These are phyloP conservation scores for Laticauda colubrina DNA, from an alignment of 2,113 vertebrate genomes.

Conservation along the genomic window DNA sequence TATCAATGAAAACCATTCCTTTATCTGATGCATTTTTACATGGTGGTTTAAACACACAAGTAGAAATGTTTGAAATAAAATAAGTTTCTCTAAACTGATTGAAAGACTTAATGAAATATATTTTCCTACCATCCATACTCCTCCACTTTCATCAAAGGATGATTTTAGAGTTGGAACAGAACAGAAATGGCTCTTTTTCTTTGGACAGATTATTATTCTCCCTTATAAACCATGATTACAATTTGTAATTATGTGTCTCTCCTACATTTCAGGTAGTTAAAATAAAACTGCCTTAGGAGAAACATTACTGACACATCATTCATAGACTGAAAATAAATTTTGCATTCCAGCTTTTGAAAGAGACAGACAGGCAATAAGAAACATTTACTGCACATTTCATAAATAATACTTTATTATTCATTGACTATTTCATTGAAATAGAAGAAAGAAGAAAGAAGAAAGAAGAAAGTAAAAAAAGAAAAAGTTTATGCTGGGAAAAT, in stretches of 20 bases:
- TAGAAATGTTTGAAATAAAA: slow-evolving; percentile 17
- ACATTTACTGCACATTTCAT: neutral
- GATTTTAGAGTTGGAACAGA: neutral
- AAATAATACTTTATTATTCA: neutral
- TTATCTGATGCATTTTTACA: slow-evolving; percentile 49
- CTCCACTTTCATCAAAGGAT: neutral
- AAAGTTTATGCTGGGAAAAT: neutral
- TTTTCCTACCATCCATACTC: neutral
- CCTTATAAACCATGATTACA: slow-evolving; percentile 14
- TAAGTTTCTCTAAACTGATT: neutral
- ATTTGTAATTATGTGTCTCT: slow-evolving; percentile 29
- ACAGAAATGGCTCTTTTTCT: neutral
- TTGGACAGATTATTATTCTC: slow-evolving; percentile 21
- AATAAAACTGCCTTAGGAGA: slow-evolving; percentile 26
- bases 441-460: neutral
- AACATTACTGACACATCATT: neutral
- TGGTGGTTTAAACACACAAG: neutral
- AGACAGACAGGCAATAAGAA: neutral
- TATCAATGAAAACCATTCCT: slow-evolving; percentile 25
- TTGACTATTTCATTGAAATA: too few relatives aligned
- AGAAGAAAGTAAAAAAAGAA: slow-evolving; percentile 11
- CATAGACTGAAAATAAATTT: slow-evolving; percentile 9
- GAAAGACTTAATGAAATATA: slow-evolving; percentile 10
- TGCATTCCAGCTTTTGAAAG: slow-evolving; percentile 24
- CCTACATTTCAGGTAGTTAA: slow-evolving; percentile 25